Evolutionary conservation across 1,140 invertebrate genomes (phyloP).

Genomic region (Yoshiicerus persimilis): DNA sequence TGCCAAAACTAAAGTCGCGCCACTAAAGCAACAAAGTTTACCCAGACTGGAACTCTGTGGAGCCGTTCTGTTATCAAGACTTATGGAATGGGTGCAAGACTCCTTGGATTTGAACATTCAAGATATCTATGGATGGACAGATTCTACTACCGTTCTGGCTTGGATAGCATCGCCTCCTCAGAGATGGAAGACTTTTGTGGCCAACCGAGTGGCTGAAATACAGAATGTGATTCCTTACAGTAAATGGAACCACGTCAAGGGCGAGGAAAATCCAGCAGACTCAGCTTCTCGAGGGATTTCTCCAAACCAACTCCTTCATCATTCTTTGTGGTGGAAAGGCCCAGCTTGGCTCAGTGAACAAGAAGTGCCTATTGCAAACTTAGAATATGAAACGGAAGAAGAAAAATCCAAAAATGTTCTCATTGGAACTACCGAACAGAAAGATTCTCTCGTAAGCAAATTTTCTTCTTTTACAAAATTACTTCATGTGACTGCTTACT

Average conservation of each 20-base stretch:
- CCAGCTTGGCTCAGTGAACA: neutral
- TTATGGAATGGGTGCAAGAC: neutral
- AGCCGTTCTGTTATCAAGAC: neutral
- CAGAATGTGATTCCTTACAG: conserved; percentile 43
- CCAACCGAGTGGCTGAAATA: conserved; percentile 54
- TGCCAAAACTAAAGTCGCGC: neutral
- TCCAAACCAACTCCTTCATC: conserved; percentile 41
- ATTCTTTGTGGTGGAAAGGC: neutral
- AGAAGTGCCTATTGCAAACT: no score
- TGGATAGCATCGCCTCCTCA: conserved; percentile 49
- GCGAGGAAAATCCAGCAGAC: conserved; percentile 56
- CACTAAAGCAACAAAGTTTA: neutral
- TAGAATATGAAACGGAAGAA: no score
- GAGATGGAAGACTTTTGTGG: conserved; percentile 53
- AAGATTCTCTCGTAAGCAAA: neutral
- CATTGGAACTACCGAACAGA: no score
- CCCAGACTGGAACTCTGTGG: conserved; percentile 32
- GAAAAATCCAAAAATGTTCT: no score
- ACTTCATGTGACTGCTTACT: neutral
- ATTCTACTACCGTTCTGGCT: conserved; percentile 47
- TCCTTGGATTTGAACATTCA: neutral
- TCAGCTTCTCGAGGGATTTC: conserved; percentile 53
- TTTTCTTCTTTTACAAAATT: neutral
- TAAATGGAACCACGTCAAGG: conserved; percentile 55
- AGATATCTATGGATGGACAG: conserved; percentile 6